Conservation (phyloP, 2,797 vertebrate species). For the Chaetophractus vellerosus region DNA sequence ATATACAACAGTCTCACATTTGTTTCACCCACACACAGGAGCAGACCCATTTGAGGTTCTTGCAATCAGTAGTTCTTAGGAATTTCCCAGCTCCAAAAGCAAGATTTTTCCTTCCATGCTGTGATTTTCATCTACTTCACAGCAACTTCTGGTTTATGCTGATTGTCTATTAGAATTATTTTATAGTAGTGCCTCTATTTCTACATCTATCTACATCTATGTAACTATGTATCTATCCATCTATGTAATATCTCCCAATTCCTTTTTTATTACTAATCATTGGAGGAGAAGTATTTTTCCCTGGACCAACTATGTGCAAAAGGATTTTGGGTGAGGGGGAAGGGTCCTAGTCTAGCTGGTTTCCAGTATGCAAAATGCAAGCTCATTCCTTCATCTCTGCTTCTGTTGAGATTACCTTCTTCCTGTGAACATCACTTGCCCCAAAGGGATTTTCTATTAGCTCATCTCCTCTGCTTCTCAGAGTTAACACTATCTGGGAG, state of each 20-base stretch:
- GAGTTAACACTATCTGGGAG: too few species aligned
- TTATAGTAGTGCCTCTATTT: too few species aligned
- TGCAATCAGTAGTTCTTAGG: background rate
- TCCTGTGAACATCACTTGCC: background rate
- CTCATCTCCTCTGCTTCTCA: too few species aligned
- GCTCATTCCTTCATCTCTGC: background rate
- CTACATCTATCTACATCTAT: too few species aligned
- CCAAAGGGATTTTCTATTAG: background rate
- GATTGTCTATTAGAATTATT: background rate
- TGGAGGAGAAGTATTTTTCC: background rate
- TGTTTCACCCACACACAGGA: background rate
- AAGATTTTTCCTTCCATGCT: too few species aligned
- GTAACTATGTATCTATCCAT: too few species aligned
- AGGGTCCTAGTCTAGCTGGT: background rate
- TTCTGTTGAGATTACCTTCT: background rate
- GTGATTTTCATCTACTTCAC: background rate
- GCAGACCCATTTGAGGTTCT: too few species aligned
- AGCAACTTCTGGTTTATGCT: background rate
- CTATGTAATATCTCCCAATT: background rate
- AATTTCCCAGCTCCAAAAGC: background rate
- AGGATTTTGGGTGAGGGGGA: background rate
- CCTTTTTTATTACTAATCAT: background rate
- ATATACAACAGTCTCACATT: background rate
- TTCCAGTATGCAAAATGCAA: background rate
- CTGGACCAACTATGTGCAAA: background rate